Base-by-base conservation (phyloP, 2,888 invertebrate genomes). In the Ashinkailepas kermadecensis region DNA sequence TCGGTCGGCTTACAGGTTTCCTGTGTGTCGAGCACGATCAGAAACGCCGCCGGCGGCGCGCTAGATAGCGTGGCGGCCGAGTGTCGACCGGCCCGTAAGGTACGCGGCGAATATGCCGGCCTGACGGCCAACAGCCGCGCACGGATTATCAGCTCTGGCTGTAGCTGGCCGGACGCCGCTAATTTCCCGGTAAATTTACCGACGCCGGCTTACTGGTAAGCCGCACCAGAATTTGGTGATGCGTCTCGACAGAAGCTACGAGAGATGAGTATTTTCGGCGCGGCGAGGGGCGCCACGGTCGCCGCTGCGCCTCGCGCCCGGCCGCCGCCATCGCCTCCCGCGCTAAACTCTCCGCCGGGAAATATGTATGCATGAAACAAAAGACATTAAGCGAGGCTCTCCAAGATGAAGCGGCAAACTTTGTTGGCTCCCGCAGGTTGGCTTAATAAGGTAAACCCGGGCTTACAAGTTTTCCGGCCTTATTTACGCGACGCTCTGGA, bases 281-380 rank as follows among this genome's bases (percentile, higher is more conserved):
- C 25, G 25, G 11, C 67, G 4, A 39, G 39, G 39, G 39, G 39
- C 39, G 39, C 39, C 4, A 39, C 39, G 39, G 39, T 39, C 39
- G 39, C 39, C 39, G 39, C 39, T 39, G 12, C 59, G 23, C 11
- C 65, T n/a, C 74, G 6, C 54, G 18, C 74, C 65, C 18, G 15
- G 15, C 74, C 25, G 74, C 74, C 74, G 25, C 74, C 74, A 74
- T 74, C 54, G 54, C 39, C 18, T 4, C 70, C 13, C 54, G 74
- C 21, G 15, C 74, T 74, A 74, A 70, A 25, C 23, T 21, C 74
- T 25, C 74, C 74, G 18, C 74, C 74, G 74, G 74, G 74, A 74
- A 74, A 74, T 74, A 74, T 74, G 74, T 74, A 74, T 74, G 74
- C 74, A 74, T 74, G 39, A 54, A 74, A 74, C 74, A 74, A 74